Percentiles rank a stretch among this genome's conserved stretches.
phyloP scores from a whole-genome alignment of 2,888 invertebrate species.

The Orgyia antiqua region DNA sequence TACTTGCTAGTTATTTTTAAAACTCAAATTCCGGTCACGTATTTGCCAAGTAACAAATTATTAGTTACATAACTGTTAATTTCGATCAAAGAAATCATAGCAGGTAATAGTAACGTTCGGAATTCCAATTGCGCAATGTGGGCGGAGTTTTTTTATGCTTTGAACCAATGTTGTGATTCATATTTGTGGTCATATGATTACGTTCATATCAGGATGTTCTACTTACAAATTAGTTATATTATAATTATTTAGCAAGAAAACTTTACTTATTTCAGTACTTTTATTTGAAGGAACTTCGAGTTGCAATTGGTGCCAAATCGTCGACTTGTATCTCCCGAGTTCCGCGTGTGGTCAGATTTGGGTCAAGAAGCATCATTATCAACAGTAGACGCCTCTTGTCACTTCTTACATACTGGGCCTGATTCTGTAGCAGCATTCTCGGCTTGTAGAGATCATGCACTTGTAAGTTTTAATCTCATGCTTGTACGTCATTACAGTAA shows the following conservation, averaged over 20 bases:
- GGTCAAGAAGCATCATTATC: constrained; percentile 59
- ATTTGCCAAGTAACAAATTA: constrained; percentile 2
- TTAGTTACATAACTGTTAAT: constrained; percentile 9
- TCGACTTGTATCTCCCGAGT: constrained; percentile 77
- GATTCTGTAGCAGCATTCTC: constrained; percentile 82
- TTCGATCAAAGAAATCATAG: constrained; percentile 9
- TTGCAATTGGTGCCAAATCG: constrained; percentile 81
- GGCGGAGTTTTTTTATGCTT: constrained; percentile 5
- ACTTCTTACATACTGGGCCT: constrained; percentile 80
- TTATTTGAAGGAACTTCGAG: constrained; percentile 71
- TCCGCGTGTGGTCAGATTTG: constrained; percentile 77
- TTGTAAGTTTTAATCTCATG: constrained; percentile 73
- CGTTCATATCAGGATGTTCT: constrained; percentile 7
- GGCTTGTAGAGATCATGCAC: constrained; percentile 79
- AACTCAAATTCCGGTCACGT: constrained; percentile 5
- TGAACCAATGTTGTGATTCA: constrained; percentile 4
- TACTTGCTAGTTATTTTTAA: constrained; percentile 29
- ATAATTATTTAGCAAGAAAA: too few relatives aligned
- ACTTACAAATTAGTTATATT: too few relatives aligned
- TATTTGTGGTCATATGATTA: constrained; percentile 5
- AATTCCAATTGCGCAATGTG: constrained; percentile 9
- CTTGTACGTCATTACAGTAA: too few relatives aligned
- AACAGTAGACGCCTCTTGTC: constrained; percentile 71
- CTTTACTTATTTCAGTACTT: too few relatives aligned
- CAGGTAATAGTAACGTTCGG: constrained; percentile 4